These are phyloP conservation scores for Aurelia sp. DNA, from an alignment of 30 jellyfish, hydroid and myxozoan species.

Conservation along the genomic window DNA sequence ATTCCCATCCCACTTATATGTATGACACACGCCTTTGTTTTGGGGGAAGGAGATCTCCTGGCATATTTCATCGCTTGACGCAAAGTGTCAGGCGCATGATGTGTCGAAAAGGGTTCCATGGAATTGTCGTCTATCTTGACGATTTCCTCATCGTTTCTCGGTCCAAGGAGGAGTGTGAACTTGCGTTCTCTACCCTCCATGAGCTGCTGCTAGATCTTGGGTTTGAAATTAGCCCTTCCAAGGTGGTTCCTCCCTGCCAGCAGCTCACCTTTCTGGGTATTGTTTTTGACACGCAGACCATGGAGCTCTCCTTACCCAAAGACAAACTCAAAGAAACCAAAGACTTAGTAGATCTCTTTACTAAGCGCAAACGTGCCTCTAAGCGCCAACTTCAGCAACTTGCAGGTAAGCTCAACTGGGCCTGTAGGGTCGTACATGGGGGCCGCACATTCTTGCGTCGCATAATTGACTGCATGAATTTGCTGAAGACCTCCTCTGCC, in stretches of 20 bases:
- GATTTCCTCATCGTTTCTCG: background rate
- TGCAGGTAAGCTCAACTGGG: background rate
- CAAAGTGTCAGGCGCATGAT: too few relatives aligned
- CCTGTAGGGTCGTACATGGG: too few relatives aligned
- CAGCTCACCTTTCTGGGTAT: background rate
- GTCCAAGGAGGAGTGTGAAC: background rate
- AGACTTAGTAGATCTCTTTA: background rate
- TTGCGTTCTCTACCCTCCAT: background rate
- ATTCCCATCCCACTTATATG: too few relatives aligned
- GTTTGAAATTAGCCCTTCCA: background rate
- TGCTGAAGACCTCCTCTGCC: too few relatives aligned
- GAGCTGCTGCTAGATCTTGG: background rate
- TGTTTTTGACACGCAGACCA: too few relatives aligned
- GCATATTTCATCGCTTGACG: too few relatives aligned
- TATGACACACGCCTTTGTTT: too few relatives aligned
- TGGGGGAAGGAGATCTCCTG: too few relatives aligned
- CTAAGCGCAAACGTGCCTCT: background rate
- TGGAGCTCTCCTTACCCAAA: background rate
- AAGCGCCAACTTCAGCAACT: background rate
- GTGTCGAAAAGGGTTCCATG: background rate
- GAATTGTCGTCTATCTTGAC: background rate
- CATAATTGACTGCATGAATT: too few relatives aligned
- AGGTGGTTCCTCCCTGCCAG: slow-evolving; percentile 5
- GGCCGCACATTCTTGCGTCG: too few relatives aligned
- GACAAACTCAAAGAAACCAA: background rate